Evolutionary conservation across 2,113 vertebrate species (phyloP).

Genomic region (Mirounga angustirostris): DNA sequence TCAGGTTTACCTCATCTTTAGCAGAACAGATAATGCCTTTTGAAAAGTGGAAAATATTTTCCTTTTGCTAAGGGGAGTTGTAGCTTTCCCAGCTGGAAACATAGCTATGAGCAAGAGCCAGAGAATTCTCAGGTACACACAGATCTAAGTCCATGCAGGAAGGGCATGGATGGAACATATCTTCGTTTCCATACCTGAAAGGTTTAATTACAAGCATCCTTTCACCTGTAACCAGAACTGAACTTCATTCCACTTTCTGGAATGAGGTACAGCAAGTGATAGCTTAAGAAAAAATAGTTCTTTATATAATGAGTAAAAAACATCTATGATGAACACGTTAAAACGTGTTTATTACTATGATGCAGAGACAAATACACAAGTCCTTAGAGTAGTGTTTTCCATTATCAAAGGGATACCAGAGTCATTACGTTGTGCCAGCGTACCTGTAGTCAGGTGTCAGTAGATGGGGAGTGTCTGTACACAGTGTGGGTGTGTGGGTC

Average conservation of each 20-base stretch:
- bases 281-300: conserved; percentile 21
- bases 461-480: neutral
- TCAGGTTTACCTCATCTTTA: conserved; percentile 66
- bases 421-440: neutral
- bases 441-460: neutral
- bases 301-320: neutral
- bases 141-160: neutral
- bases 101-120: conserved; percentile 40
- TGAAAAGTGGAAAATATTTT: conserved; percentile 57
- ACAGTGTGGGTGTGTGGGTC: neutral
- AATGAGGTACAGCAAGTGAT: neutral
- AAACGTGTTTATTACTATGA: neutral
- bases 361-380: neutral
- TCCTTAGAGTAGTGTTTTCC: neutral
- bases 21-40: conserved; percentile 57
- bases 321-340: neutral
- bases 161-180: neutral
- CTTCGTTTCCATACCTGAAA: neutral
- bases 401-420: neutral
- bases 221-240: neutral
- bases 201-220: neutral
- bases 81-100: conserved; percentile 30
- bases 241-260: conserved; percentile 21
- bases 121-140: neutral
- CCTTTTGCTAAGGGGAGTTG: conserved; percentile 34